Percentiles rank a stretch among this genome's conserved stretches.
Conservation (phyloP, 1,140 invertebrate species). For the Caligus rogercresseyi region DNA sequence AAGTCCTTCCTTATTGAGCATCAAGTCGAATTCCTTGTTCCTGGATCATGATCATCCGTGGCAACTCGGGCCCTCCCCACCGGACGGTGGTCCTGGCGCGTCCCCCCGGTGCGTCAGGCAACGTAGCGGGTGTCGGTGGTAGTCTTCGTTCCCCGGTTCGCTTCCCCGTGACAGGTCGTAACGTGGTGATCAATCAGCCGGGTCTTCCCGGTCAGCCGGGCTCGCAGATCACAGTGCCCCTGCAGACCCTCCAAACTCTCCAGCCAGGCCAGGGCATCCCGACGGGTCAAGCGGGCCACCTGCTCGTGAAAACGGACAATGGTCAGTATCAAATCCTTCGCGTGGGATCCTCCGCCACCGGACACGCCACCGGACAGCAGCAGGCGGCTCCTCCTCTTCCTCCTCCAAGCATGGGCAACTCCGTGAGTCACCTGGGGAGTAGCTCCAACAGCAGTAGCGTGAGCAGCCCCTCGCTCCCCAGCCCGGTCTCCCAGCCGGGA, state of each 20-base stretch:
- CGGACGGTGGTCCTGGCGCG: background rate
- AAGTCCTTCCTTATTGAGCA: too few species aligned
- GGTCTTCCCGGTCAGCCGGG: slow-evolving; percentile 9
- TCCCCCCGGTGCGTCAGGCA: background rate
- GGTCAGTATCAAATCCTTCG: slow-evolving; percentile 77
- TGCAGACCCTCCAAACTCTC: slow-evolving; percentile 52
- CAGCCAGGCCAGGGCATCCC: slow-evolving; percentile 61
- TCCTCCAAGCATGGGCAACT: background rate
- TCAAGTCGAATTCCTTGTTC: too few species aligned
- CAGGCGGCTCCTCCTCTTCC: too few species aligned
- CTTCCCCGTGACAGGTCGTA: background rate
- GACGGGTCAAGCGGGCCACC: slow-evolving; percentile 59
- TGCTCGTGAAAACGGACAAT: slow-evolving; percentile 83
- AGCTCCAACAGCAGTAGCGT: background rate
- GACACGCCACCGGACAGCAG: background rate
- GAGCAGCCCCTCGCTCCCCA: background rate
- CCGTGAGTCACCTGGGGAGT: background rate
- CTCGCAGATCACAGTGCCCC: slow-evolving; percentile 18
- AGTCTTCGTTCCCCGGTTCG: background rate
- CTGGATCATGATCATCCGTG: background rate
- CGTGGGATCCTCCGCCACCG: slow-evolving; percentile 47
- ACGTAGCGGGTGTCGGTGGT: too few species aligned
- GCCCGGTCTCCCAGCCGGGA: background rate
- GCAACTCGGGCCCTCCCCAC: background rate
- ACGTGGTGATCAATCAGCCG: slow-evolving; percentile 13